A percentile compares a stretch with the other conserved stretches of the same genome.
phyloP scores from a whole-genome alignment of 2,888 invertebrate genomes.

The Cantharis rustica region DNA sequence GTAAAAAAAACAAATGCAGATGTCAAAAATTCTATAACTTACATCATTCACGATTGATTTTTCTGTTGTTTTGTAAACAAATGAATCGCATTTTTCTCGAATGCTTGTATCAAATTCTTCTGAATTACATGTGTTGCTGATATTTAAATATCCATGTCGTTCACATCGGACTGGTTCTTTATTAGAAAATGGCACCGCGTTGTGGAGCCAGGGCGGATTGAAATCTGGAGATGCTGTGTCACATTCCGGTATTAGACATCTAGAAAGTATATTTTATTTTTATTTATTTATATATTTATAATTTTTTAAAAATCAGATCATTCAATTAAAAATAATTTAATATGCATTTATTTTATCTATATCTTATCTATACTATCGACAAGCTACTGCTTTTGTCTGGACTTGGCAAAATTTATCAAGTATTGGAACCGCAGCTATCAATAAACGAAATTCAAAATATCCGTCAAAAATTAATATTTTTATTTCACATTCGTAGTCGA shows the following conservation, averaged over 20 bases:
- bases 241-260: conserved; percentile 24
- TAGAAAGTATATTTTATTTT: not conserved
- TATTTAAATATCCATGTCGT: conserved; percentile 1
- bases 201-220: conserved; percentile 47
- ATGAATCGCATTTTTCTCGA: conserved; percentile 41
- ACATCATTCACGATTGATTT: conserved; percentile 50
- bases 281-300: too few species aligned
- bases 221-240: conserved; percentile 50
- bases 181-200: conserved; percentile 50
- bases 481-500: too few species aligned
- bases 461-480: too few species aligned
- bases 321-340: not conserved
- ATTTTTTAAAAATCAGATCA: too few species aligned
- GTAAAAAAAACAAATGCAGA: too few species aligned
- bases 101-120: conserved; percentile 37
- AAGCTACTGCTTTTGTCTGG: not conserved
- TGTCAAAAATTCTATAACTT: conserved; percentile 36
- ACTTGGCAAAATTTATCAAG: too few species aligned
- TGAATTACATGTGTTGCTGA: conserved; percentile 36
- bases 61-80: conserved; percentile 46
- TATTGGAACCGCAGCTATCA: too few species aligned
- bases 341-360: not conserved
- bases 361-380: not conserved
- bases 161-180: conserved; percentile 43
- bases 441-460: too few species aligned